Evolutionary conservation across 2,797 vertebrate genomes (phyloP).

Genomic region (Emydoidea blandingii): DNA sequence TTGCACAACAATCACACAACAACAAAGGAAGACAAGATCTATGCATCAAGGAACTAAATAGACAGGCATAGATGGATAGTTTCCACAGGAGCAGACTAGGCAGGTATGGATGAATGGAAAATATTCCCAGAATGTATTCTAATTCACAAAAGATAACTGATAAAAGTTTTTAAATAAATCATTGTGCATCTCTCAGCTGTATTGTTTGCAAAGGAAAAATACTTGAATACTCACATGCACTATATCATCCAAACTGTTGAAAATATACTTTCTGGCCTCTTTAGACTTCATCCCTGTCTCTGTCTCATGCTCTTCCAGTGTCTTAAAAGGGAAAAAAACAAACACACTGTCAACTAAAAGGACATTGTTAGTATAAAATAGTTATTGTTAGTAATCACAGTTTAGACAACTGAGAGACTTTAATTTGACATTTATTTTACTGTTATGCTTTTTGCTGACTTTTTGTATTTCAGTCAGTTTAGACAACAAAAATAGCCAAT

Average conservation of each 20-base stretch:
- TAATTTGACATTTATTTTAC: background rate
- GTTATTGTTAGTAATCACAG: background rate
- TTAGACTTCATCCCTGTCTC: conserved; percentile 99
- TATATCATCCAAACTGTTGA: conserved; percentile 99
- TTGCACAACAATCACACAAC: background rate
- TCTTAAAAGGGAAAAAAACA: conserved; percentile 79
- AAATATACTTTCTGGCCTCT: conserved; percentile 99
- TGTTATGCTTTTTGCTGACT: background rate
- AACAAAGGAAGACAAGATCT: background rate
- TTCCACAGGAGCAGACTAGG: background rate
- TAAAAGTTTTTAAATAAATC: background rate
- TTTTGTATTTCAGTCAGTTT: background rate
- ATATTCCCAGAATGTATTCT: background rate
- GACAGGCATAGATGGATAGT: background rate
- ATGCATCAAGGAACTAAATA: background rate
- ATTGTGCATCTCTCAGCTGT: background rate
- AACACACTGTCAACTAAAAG: background rate
- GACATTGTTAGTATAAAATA: background rate
- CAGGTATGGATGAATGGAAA: background rate
- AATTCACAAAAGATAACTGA: background rate
- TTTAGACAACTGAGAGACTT: background rate
- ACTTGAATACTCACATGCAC: conserved; percentile 90
- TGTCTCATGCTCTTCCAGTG: conserved; percentile 96
- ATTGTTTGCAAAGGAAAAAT: conserved; percentile 1
- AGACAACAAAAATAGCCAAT: background rate